These are phyloP conservation scores for Xanthia togata DNA, from an alignment of 2,888 invertebrate genomes.

Conservation along the genomic window DNA sequence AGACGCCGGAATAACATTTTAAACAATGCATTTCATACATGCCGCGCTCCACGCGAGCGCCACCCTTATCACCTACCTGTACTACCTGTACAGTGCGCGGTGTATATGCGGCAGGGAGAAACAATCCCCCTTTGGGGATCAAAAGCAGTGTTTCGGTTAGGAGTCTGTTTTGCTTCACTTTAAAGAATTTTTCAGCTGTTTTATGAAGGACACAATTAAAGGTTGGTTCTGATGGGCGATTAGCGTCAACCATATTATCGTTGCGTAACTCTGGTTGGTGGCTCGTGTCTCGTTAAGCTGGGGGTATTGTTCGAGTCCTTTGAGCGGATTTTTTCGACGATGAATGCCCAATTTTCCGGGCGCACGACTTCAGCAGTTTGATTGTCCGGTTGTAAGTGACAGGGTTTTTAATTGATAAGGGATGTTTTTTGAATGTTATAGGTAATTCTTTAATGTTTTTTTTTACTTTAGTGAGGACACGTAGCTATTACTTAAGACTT, in stretches of 20 bases:
- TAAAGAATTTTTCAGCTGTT: conserved; percentile 50
- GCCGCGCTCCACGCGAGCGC: conserved; percentile 55
- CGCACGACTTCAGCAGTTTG: conserved; percentile 73
- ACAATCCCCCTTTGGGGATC: conserved; percentile 72
- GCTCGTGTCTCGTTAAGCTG: conserved; percentile 61
- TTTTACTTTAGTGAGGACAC: not conserved
- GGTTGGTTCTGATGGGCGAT: conserved; percentile 60
- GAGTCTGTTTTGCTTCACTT: conserved; percentile 46
- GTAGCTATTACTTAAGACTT: not conserved
- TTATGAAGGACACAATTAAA: conserved; percentile 62
- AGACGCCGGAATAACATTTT: conserved; percentile 75
- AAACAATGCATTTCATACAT: conserved; percentile 75
- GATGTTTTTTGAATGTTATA: conserved; percentile 47
- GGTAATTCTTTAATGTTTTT: conserved; percentile 34
- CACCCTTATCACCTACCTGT: conserved; percentile 65
- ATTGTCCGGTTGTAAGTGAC: conserved; percentile 68
- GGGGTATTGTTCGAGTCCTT: conserved; percentile 70
- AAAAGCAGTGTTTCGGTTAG: conserved; percentile 70
- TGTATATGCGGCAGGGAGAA: conserved; percentile 64
- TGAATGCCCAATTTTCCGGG: conserved; percentile 71
- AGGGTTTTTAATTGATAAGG: conserved; percentile 57
- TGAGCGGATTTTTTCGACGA: conserved; percentile 65
- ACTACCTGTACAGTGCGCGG: conserved; percentile 43
- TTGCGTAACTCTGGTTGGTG: conserved; percentile 55
- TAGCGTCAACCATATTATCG: conserved; percentile 58